These are phyloP conservation scores for Suncus etruscus DNA, from an alignment of 2,113 vertebrate genomes.

Conservation along the genomic window DNA sequence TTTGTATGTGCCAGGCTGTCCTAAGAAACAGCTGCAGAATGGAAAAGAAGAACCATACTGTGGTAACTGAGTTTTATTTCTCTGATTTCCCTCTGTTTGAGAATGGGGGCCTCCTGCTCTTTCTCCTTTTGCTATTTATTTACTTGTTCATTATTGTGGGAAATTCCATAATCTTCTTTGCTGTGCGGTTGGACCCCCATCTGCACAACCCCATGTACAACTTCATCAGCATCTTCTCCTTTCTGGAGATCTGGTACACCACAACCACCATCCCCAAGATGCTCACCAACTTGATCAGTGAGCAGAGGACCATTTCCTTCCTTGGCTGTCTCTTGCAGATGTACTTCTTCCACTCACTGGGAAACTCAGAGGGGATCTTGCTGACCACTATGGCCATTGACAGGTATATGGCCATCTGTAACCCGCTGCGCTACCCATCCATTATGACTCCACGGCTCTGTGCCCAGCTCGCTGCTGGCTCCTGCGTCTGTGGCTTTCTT, in stretches of 20 bases:
- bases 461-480: constrained; percentile 56
- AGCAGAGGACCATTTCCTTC: constrained; percentile 67
- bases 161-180: constrained; percentile 66
- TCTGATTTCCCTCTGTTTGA: constrained; percentile 67
- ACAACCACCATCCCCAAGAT: constrained; percentile 70
- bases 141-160: constrained; percentile 70
- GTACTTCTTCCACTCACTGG: constrained; percentile 74
- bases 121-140: constrained; percentile 57
- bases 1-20: neutral
- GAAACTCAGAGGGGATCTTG: constrained; percentile 58
- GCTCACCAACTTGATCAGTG: constrained; percentile 63
- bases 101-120: constrained; percentile 34
- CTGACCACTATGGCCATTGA: constrained; percentile 70
- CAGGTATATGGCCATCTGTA: constrained; percentile 79
- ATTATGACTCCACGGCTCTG: constrained; percentile 72
- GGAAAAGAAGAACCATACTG: constrained; percentile 48
- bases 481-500: constrained; percentile 79
- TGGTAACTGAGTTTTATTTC: constrained; percentile 67
- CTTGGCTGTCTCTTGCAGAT: constrained; percentile 70
- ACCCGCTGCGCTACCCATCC: constrained; percentile 72
- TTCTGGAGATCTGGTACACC: constrained; percentile 76
- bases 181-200: constrained; percentile 37
- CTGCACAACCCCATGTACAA: constrained; percentile 74
- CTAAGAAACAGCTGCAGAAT: neutral
- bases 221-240: constrained; percentile 73